Conservation (phyloP, 1,140 invertebrate species). For the Drosophila ambigua region DNA sequence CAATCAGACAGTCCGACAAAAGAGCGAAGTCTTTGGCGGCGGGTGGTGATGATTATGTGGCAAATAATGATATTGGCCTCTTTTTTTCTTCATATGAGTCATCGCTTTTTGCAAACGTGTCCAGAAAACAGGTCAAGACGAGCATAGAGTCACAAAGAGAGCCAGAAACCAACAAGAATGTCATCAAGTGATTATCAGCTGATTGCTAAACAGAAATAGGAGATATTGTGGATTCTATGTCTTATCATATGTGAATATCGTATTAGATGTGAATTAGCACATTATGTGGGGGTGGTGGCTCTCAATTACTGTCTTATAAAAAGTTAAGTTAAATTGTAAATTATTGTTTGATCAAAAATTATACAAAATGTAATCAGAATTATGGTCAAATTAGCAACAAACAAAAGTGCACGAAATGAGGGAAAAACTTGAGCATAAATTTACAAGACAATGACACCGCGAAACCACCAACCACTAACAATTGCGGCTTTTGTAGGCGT, state of each 20-base stretch:
- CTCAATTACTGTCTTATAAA: too few relatives aligned
- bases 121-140: slow-evolving; percentile 40
- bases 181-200: slow-evolving; percentile 18
- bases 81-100: slow-evolving; percentile 43
- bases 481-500: slow-evolving; percentile 45
- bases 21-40: slow-evolving; percentile 6
- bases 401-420: slow-evolving; percentile 19
- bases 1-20: slow-evolving; percentile 3
- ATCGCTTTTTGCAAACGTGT: slow-evolving; percentile 35
- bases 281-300: too few relatives aligned
- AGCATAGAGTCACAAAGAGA: slow-evolving; percentile 21
- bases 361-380: slow-evolving; percentile 4
- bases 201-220: slow-evolving; percentile 21
- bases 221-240: too few relatives aligned
- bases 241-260: too few relatives aligned
- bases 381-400: not conserved
- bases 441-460: slow-evolving; percentile 66
- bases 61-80: slow-evolving; percentile 29
- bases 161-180: slow-evolving; percentile 31
- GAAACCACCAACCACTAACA: slow-evolving; percentile 18
- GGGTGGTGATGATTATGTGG: slow-evolving; percentile 39
- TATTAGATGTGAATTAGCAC: too few relatives aligned
- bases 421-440: slow-evolving; percentile 53
- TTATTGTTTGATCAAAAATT: slow-evolving; percentile 3
- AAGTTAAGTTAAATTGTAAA: too few relatives aligned